Percentiles rank a stretch among this genome's conserved stretches.
Evolutionary conservation across 1,140 invertebrate genomes (phyloP).

Genomic region (Pseudoatta argentina): DNA sequence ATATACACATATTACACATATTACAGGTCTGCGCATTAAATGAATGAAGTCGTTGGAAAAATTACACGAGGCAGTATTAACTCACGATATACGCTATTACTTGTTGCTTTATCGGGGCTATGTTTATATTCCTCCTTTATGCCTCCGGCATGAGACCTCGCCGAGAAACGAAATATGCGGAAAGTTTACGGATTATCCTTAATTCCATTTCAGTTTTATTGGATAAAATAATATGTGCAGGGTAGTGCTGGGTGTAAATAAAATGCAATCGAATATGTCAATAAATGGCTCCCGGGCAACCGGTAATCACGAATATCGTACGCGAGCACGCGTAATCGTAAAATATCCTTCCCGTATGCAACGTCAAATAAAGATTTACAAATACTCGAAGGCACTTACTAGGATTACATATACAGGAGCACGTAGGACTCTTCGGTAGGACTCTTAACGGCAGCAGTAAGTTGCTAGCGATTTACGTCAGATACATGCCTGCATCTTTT

Average conservation of each 20-base stretch:
- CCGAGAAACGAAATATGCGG: not conserved
- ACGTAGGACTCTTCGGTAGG: conserved; percentile 9
- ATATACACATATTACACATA: not conserved
- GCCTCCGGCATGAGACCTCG: not conserved
- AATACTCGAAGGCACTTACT: conserved; percentile 70
- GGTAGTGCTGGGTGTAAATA: conserved; percentile 14
- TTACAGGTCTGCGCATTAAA: conserved; percentile 34
- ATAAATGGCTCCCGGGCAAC: conserved; percentile 39
- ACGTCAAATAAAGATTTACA: conserved; percentile 65
- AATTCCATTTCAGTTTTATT: not conserved
- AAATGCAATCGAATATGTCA: conserved; percentile 5
- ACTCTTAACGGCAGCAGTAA: conserved; percentile 57
- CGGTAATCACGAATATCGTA: conserved; percentile 5
- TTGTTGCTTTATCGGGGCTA: conserved; percentile 47
- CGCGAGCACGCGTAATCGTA: conserved; percentile 59
- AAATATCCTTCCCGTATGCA: conserved; percentile 61
- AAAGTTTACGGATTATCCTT: not conserved
- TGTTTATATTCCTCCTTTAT: conserved; percentile 34
- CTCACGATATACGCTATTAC: conserved; percentile 44
- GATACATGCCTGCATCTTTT: conserved; percentile 46
- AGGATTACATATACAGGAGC: conserved; percentile 64
- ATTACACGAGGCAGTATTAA: conserved; percentile 38
- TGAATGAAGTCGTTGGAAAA: conserved; percentile 53
- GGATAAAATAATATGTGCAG: not conserved
- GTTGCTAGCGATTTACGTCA: conserved; percentile 68